Conservation (phyloP, 2,888 invertebrate genomes). For the Sphaeridia pumilis region DNA sequence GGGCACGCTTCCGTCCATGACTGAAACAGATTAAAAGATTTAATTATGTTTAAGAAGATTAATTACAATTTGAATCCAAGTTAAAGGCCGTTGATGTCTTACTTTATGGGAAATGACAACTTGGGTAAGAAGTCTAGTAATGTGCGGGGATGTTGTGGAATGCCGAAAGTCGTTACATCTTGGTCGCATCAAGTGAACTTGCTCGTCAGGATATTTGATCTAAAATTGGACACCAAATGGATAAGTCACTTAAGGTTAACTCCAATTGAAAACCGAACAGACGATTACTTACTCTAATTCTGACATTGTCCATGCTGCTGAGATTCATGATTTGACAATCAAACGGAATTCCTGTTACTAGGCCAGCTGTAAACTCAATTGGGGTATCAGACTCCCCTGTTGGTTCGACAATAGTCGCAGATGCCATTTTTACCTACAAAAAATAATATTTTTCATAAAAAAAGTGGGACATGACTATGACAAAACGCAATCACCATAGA, state of each 20-base stretch:
- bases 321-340: constrained; percentile 77
- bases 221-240: constrained; percentile 19
- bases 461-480: neutral
- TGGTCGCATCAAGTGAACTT: constrained; percentile 70
- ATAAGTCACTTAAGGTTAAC: neutral
- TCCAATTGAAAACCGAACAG: neutral
- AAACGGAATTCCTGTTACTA: constrained; percentile 73
- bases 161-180: constrained; percentile 60
- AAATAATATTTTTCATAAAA: constrained; percentile 2
- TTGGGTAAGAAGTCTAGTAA: constrained; percentile 60
- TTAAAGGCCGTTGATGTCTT: neutral
- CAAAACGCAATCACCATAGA: neutral
- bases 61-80: neutral
- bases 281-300: constrained; percentile 60
- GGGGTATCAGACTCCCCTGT: constrained; percentile 67
- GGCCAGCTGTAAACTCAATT: constrained; percentile 82
- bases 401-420: constrained; percentile 71
- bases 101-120: constrained; percentile 82
- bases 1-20: constrained; percentile 79
- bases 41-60: neutral
- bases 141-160: constrained; percentile 36
- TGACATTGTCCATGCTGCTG: constrained; percentile 56
- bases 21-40: constrained; percentile 16
- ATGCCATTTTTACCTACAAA: constrained; percentile 60
- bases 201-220: constrained; percentile 73